These are phyloP conservation scores for Drosophila seguyi DNA, from an alignment of 1,140 invertebrate genomes.

Conservation along the genomic window DNA sequence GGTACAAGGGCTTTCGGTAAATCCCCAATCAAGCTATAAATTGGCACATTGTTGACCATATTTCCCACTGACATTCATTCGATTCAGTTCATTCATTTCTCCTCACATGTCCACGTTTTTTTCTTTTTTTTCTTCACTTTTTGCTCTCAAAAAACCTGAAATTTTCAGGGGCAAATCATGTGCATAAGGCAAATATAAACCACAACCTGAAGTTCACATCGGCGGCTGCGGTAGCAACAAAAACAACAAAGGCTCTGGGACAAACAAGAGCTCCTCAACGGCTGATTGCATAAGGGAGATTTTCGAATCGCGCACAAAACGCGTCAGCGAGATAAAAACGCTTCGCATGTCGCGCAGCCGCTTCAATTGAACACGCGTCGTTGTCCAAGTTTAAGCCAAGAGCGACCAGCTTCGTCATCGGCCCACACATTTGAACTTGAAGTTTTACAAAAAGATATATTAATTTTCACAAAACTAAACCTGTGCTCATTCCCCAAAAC, in stretches of 20 bases:
- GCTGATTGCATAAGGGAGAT: conserved; percentile 76
- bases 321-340: conserved; percentile 65
- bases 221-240: conserved; percentile 16
- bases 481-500: conserved; percentile 45
- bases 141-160: conserved; percentile 75
- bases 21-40: not conserved
- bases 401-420: conserved; percentile 44
- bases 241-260: conserved; percentile 23
- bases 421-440: conserved; percentile 64
- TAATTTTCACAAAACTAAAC: conserved; percentile 25
- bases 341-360: conserved; percentile 35
- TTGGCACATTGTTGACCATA: conserved; percentile 1
- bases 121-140: conserved; percentile 14
- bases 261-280: conserved; percentile 58
- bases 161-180: conserved; percentile 78
- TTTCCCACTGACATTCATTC: conserved; percentile 18
- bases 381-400: conserved; percentile 57
- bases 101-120: conserved; percentile 14
- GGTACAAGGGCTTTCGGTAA: not conserved
- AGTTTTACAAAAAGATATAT: conserved; percentile 43
- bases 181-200: conserved; percentile 67
- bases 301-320: conserved; percentile 34
- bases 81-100: conserved; percentile 27
- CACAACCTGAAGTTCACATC: conserved; percentile 58
- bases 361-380: conserved; percentile 73